These are phyloP conservation scores for Remorina albescens DNA, from an alignment of 2,797 vertebrate species.

Conservation along the genomic window DNA sequence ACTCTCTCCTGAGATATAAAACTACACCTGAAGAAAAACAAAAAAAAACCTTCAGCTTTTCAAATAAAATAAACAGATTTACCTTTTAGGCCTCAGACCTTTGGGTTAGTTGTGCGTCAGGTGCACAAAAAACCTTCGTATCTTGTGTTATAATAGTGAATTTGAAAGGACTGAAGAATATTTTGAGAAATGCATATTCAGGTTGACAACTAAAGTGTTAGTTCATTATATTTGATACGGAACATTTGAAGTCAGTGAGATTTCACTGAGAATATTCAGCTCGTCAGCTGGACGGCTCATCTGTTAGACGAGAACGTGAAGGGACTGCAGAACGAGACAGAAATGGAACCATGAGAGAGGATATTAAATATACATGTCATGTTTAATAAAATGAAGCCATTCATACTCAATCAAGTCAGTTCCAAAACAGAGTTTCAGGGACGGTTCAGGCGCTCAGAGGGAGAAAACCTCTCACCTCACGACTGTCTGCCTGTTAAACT, in stretches of 20 bases:
- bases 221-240: neutral
- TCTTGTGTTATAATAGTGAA: no score
- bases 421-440: slow-evolving; percentile 42
- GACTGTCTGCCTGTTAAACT: no score
- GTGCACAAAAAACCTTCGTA: no score
- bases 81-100: no score
- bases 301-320: slow-evolving; percentile 35
- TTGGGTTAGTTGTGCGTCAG: no score
- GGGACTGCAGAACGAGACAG: slow-evolving; percentile 42
- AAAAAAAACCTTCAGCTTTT: no score
- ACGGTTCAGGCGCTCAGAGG: no score
- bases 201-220: neutral
- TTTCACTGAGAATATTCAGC: neutral
- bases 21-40: no score
- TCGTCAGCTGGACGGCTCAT: slow-evolving; percentile 9
- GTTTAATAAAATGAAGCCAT: slow-evolving; percentile 76
- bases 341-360: slow-evolving; percentile 48
- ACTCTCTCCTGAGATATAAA: no score
- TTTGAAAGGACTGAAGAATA: no score
- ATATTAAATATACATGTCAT: slow-evolving; percentile 68
- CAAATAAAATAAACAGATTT: no score
- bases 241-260: neutral
- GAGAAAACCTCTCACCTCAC: no score
- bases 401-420: slow-evolving; percentile 53
- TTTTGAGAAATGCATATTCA: neutral